Evolutionary conservation across 2,113 vertebrate species (phyloP).

Genomic region (Ochotona princeps): DNA sequence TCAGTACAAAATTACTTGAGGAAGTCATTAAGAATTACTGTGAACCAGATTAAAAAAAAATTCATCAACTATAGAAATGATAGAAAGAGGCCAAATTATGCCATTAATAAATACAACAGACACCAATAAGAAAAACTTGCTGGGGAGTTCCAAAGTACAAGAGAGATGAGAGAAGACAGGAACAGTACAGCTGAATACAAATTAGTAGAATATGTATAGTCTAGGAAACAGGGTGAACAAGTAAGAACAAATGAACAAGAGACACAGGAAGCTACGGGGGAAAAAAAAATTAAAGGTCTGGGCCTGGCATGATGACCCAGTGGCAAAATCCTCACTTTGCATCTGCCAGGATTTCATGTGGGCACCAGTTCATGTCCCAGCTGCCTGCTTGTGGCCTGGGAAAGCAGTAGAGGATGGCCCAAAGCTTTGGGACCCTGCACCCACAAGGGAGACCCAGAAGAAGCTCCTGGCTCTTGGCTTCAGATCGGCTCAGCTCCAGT

Average conservation of each 20-base stretch:
- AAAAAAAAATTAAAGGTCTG: background rate
- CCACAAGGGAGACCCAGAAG: too few relatives aligned
- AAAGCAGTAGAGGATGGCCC: too few relatives aligned
- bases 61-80: background rate
- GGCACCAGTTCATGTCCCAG: too few relatives aligned
- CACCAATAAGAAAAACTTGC: background rate
- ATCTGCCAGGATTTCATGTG: too few relatives aligned
- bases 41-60: background rate
- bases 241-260: background rate
- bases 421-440: too few relatives aligned
- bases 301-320: too few relatives aligned
- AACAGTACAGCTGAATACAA: background rate
- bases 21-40: background rate
- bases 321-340: too few relatives aligned
- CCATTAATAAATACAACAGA: background rate
- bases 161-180: background rate
- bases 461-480: too few relatives aligned
- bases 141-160: background rate
- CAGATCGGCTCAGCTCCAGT: too few relatives aligned
- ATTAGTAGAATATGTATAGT: background rate
- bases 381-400: too few relatives aligned
- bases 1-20: background rate
- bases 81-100: background rate
- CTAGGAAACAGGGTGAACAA: background rate
- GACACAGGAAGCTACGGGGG: background rate